Evolutionary conservation across 2,888 invertebrate species (phyloP), one percentile per base, ranked within the genome.

Genomic region (Meloe dianella): DNA sequence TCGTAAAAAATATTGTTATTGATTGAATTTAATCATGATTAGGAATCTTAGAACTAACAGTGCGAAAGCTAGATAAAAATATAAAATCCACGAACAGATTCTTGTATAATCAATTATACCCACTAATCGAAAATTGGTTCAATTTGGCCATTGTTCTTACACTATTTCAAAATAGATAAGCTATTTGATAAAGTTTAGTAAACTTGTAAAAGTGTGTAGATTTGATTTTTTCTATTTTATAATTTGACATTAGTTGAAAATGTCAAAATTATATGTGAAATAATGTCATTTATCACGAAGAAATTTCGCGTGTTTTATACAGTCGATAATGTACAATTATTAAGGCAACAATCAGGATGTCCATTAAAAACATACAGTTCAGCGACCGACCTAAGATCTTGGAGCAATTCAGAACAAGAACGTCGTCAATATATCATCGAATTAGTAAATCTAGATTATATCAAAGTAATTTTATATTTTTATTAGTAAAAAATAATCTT

Each of bases 381-480:
- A 29, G 86, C 87, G 61, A 87, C 86, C 4, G 89, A 89, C 77
- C 83, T 86, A 7, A 80, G 89, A 65, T 87, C 88, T 1, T 89
- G 89, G 89, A 86, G 86, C 9, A 86, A 86, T 74, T 85, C 86
- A 74, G 81, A 83, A 63, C 85, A 87, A 51, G 87, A 87, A 65
- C 85, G 88, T 73, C 84, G 85, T 56, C 87, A 88, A 77, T 87
- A 89, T 73, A 84, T 89, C 70, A 82, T 88, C 27, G 88, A 89
- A 61, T 77, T 87, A 65, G 85, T 87, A 67, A 86, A 85, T 72
- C 72, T 66, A 68, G 72, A 67, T 20, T 65, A 67, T 35, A 54
- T 62, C 20, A 64, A 69, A 58, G 74, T 73, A 27, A 67, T 32
- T 30, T 32, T 56, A 8, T n/a, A 17, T 9, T 5, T 32, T n/a